Base-by-base conservation (phyloP, 2,797 vertebrate genomes). In the Chromobotia macracanthus region DNA sequence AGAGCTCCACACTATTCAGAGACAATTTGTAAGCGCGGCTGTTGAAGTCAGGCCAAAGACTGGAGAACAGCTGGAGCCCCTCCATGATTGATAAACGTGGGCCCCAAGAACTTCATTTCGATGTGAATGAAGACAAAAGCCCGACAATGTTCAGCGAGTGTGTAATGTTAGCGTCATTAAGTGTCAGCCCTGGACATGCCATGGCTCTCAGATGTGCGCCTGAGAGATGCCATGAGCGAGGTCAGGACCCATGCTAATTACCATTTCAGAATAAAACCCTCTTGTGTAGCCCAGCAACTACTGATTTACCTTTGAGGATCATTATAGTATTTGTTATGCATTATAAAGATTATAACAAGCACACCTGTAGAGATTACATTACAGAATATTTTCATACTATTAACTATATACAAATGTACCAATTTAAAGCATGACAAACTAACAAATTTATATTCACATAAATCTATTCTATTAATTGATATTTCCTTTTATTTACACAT, bases 201-300 rank as follows among this genome's bases (percentile, higher is more conserved):
- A 93, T 86, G 83, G 93, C 94, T 95, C 95, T 98, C 97, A 97
- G 97, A 96, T 97, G 97, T 95, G 91, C 93, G 94, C 95, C 94
- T 93, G 87, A 86, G 90, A 79, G 93, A 93, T 92, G 95, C 92
- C 93, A 94, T 90, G 93, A 94, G 90, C 86, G 95, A 97, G 97
- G 97, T 99, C 97, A 96, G 92, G 92, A 95, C 94, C 94, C 93
- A 90, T 89, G 85, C 90, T 92, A 89, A 94, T 94, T 95, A 93
- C 85, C 91, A 93, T 94, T 91, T 90, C 90, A 92, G 88, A 90
- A 95, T 89, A 92, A 91, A 93, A 93, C 84, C 87, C 89, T 93
- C 87, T 89, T 92, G 89, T 92, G 88, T 94, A 86, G 91, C 88
- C 84, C 82, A 91, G 92, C 89, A 90, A 90, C 92, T 93, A 95